Percentiles rank a stretch among this genome's conserved stretches.
Conservation (phyloP, 2,888 invertebrate genomes). For the Punctoribates punctum region DNA sequence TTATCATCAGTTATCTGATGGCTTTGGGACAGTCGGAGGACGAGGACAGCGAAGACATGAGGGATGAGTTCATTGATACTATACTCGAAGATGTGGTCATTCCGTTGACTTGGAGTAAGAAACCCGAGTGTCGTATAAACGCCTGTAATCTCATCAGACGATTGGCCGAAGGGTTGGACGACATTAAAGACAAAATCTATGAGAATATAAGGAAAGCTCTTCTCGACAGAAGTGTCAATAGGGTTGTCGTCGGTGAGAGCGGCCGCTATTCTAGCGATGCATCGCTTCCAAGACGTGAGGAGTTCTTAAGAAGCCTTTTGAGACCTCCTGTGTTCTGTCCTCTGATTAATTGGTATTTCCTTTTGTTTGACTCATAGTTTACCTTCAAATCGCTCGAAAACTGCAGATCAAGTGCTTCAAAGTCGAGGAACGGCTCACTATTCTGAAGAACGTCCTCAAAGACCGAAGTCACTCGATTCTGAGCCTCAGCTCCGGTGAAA, state of each 20-base stretch:
- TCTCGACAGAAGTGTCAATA: slow-evolving; percentile 57
- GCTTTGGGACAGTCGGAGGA: not conserved
- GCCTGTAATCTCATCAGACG: slow-evolving; percentile 18
- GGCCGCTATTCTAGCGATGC: slow-evolving; percentile 72
- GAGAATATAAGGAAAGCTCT: slow-evolving; percentile 18
- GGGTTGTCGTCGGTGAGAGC: slow-evolving; percentile 69
- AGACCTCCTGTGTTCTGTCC: not conserved
- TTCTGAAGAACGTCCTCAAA: slow-evolving; percentile 63
- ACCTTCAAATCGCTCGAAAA: slow-evolving; percentile 57
- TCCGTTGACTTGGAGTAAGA: not conserved
- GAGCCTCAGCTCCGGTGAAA: too few species aligned
- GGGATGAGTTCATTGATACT: slow-evolving; percentile 5
- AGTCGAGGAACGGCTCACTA: slow-evolving; percentile 62
- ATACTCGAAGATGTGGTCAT: slow-evolving; percentile 26
- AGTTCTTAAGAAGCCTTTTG: not conserved
- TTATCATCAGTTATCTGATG: slow-evolving; percentile 18
- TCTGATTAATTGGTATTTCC: not conserved
- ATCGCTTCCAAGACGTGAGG: slow-evolving; percentile 73
- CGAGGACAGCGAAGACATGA: not conserved
- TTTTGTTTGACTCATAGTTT: slow-evolving; percentile 53
- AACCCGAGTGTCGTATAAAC: slow-evolving; percentile 27
- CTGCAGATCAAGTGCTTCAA: slow-evolving; percentile 61
- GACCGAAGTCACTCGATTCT: slow-evolving; percentile 63
- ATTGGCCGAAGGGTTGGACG: slow-evolving; percentile 29
- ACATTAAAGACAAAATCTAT: slow-evolving; percentile 34